Evolutionary conservation across 37 sponge, comb jelly and placozoan species (phyloP).

Genomic region (Theonella swinhoei): DNA sequence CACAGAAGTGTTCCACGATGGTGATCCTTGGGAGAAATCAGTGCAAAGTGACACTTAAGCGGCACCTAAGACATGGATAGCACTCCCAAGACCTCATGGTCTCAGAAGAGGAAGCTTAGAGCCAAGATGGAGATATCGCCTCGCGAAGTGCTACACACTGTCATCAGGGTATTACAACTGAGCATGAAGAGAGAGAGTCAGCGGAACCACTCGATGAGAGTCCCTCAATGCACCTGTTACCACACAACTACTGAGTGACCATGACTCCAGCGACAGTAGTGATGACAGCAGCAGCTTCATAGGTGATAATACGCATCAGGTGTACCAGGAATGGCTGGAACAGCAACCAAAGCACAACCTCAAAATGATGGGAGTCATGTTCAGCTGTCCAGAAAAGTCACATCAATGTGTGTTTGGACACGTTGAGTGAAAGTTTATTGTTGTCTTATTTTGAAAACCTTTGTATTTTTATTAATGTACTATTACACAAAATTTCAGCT

Average conservation of each 20-base stretch:
- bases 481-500: too few relatives aligned
- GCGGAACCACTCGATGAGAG: neutral
- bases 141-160: too few relatives aligned
- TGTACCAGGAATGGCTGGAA: neutral
- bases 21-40: too few relatives aligned
- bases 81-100: neutral
- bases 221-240: neutral
- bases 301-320: neutral
- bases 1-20: too few relatives aligned
- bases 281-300: neutral
- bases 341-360: too few relatives aligned
- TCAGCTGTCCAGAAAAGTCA: too few relatives aligned
- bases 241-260: neutral
- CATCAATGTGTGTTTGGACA: too few relatives aligned
- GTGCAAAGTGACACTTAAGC: too few relatives aligned
- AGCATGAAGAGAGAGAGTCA: neutral
- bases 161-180: neutral
- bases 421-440: too few relatives aligned
- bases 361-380: too few relatives aligned
- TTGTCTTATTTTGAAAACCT: too few relatives aligned
- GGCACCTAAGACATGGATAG: neutral
- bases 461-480: too few relatives aligned
- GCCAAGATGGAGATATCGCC: neutral
- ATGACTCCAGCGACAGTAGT: neutral
- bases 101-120: neutral